Conservation (phyloP, 2,113 vertebrate genomes). For the Hiodon tergisus region DNA sequence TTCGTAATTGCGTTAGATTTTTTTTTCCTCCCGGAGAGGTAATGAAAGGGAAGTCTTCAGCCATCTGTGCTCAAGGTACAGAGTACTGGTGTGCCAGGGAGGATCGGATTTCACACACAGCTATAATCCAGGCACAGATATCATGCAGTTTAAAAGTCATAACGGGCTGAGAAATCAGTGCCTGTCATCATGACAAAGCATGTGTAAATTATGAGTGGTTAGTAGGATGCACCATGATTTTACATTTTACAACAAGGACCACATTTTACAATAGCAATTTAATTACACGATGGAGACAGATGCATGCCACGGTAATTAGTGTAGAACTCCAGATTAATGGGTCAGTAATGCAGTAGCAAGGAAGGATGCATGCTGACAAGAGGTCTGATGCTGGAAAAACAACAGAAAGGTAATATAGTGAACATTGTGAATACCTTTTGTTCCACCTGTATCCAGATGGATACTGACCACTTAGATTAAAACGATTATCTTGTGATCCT, state of each 20-base stretch:
- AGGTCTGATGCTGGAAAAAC: background rate
- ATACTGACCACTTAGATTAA: background rate
- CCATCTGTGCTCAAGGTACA: constrained; percentile 43
- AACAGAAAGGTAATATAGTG: background rate
- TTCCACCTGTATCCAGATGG: background rate
- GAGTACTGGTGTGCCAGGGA: constrained; percentile 24
- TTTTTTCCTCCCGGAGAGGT: constrained; percentile 36
- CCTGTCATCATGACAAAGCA: constrained; percentile 36
- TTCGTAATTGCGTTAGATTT: constrained; percentile 53
- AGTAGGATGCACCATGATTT: constrained; percentile 32
- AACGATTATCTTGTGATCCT: background rate
- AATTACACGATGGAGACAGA: constrained; percentile 37
- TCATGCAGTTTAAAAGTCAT: constrained; percentile 32
- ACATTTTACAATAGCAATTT: constrained; percentile 52
- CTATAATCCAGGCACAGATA: constrained; percentile 36
- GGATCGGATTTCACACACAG: constrained; percentile 26
- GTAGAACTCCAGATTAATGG: constrained; percentile 52
- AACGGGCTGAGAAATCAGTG: constrained; percentile 34
- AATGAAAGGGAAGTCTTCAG: constrained; percentile 41
- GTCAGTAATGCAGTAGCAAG: constrained; percentile 18
- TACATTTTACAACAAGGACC: constrained; percentile 33
- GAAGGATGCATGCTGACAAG: background rate
- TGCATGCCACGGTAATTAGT: constrained; percentile 39
- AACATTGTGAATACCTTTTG: background rate
- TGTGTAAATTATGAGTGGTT: constrained; percentile 46